Evolutionary conservation across 2,888 invertebrate species (phyloP).

Genomic region (Alviniconcha strummeri): DNA sequence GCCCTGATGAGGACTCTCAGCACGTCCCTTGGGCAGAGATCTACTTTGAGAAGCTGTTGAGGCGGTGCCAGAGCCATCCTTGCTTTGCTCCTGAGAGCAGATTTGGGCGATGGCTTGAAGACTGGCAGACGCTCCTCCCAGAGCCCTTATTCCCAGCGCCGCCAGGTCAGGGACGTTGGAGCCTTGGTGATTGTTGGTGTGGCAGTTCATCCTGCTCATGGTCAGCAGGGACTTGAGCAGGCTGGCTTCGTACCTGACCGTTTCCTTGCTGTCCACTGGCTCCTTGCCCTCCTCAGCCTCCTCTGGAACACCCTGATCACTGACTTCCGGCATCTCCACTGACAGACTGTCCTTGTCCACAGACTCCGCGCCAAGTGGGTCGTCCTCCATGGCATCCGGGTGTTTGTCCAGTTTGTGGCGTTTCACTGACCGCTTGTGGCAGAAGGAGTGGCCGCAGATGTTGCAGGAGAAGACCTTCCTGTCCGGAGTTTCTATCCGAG

Average conservation of each 20-base stretch:
- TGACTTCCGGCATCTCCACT: too few species aligned
- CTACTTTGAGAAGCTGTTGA: too few species aligned
- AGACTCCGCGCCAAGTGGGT: conserved; percentile 45
- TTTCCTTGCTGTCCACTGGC: conserved; percentile 7
- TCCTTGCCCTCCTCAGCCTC: background rate
- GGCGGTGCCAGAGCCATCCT: background rate
- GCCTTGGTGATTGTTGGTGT: background rate
- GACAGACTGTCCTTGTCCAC: conserved; percentile 30
- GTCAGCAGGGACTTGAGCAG: conserved; percentile 14
- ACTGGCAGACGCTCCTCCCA: conserved; percentile 12
- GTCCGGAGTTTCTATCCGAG: conserved; percentile 14
- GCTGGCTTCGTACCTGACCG: conserved; percentile 45
- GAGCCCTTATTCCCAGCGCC: background rate
- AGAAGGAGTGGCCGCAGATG: conserved; percentile 43
- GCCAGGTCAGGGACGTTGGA: background rate
- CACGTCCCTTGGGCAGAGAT: background rate
- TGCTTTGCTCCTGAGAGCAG: background rate
- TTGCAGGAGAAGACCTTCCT: conserved; percentile 12
- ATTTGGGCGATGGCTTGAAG: conserved; percentile 14
- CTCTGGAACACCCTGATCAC: too few species aligned
- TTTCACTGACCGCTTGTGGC: conserved; percentile 43
- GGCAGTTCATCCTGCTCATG: background rate
- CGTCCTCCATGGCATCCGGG: conserved; percentile 42
- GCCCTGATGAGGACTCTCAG: background rate
- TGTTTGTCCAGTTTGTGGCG: conserved; percentile 46